These are phyloP conservation scores for Clamator glandarius DNA, from an alignment of 2,797 vertebrate species.

Conservation along the genomic window DNA sequence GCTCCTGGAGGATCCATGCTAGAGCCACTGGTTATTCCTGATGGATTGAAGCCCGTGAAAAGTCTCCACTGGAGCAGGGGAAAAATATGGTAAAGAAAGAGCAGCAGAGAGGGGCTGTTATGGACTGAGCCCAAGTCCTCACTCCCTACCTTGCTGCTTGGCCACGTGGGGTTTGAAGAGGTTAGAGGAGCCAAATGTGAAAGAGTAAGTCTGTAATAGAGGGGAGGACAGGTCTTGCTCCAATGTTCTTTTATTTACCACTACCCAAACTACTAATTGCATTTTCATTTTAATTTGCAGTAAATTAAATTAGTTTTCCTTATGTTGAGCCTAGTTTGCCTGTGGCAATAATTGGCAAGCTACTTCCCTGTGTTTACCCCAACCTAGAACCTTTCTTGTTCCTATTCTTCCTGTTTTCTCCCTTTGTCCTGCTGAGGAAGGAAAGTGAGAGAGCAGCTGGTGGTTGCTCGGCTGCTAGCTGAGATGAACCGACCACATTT, in stretches of 20 bases:
- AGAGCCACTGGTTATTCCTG: neutral
- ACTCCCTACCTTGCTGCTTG: neutral
- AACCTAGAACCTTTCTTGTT: neutral
- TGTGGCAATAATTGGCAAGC: neutral
- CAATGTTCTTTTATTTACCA: neutral
- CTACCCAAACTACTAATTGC: neutral
- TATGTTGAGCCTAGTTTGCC: neutral
- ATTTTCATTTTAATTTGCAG: neutral
- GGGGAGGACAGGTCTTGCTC: neutral
- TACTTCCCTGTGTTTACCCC: neutral
- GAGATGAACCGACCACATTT: neutral
- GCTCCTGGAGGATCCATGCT: neutral
- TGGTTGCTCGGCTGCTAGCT: neutral
- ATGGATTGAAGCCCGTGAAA: neutral
- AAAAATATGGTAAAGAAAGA: neutral
- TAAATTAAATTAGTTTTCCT: neutral
- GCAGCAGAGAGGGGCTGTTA: neutral
- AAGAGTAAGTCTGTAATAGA: neutral
- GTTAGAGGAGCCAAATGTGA: neutral
- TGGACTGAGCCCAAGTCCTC: neutral
- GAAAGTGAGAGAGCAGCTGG: neutral
- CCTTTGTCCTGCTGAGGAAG: neutral
- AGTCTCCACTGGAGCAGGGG: neutral
- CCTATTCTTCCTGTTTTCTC: neutral
- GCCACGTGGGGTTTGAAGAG: neutral